These are phyloP conservation scores for Gymnothorax javanicus DNA, from an alignment of 2,797 vertebrate genomes.

Conservation along the genomic window DNA sequence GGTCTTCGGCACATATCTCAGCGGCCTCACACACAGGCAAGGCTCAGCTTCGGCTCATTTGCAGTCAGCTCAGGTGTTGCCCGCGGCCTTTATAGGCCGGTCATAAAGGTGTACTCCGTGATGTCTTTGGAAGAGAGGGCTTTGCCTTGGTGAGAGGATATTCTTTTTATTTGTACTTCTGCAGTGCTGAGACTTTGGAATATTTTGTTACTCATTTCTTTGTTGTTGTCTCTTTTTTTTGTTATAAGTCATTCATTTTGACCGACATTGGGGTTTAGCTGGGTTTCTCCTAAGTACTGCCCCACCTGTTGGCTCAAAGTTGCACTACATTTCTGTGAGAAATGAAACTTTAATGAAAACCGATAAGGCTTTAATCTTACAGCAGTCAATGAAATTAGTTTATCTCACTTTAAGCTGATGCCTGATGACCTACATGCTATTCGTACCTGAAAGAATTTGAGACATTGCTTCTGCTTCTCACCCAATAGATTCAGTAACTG, in stretches of 20 bases:
- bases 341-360: background rate
- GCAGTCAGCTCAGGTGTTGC: background rate
- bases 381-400: background rate
- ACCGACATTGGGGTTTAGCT: background rate
- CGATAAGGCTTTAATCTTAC: background rate
- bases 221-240: background rate
- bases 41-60: background rate
- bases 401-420: background rate
- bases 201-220: background rate
- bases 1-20: background rate
- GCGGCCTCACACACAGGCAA: background rate
- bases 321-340: background rate
- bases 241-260: background rate
- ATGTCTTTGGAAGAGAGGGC: background rate
- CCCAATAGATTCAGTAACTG: too few relatives aligned
- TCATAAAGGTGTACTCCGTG: background rate
- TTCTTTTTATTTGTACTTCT: background rate
- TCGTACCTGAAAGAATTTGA: too few relatives aligned
- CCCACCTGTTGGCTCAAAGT: background rate
- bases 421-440: too few relatives aligned
- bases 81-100: background rate
- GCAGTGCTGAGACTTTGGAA: background rate
- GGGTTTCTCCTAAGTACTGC: background rate
- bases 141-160: background rate
- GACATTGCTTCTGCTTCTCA: too few relatives aligned